Base-by-base conservation (phyloP, 1,140 invertebrate species). In the Anadara kagoshimensis region DNA sequence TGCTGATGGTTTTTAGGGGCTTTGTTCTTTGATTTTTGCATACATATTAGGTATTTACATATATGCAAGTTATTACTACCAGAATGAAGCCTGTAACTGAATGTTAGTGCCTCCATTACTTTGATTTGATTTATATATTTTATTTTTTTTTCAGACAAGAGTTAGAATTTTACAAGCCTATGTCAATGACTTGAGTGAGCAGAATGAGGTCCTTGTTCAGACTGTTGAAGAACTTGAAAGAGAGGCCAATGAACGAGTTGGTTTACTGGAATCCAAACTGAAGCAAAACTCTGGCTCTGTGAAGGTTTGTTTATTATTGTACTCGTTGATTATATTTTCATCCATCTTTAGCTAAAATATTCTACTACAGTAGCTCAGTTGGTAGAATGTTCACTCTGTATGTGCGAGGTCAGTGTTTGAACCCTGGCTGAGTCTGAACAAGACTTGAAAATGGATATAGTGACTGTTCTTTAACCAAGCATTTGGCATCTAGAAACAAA, bases 151-250 rank as follows among this genome's bases (percentile, higher is more conserved):
- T 26, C 79, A 88, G 87, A 81, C 83, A 16, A 73, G 85, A 12
- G 71, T 85, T 20, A 73, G 83, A 59, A 82, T 88, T 29, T 69
- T 88, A 56, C 84, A 89, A 70, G 83, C 86, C 0, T 89, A 88
- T 76, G 85, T 89, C 1, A 86, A 88, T 78, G 88, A 89, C 69
- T 73, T 89, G 36, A 82, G 79, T 77, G 86, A 89, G 65, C 88
- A 89, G 74, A 89, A 89, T 84, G 83, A 88, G 26, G 87, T 89
- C 0, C 73, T 89, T 18, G 85, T 89, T 14, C 85, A 85, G 56
- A 89, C 87, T 1, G 82, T 89, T 20, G 87, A 89, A 51, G 87
- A 89, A 61, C 73, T 89, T 43, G 88, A 89, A 72, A 80, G 74
- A 59, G 88, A 89, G 49, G 87, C 88, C 18, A 89, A 88, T 75